Evolutionary conservation across 2,888 invertebrate species (phyloP), one percentile per base, ranked within the genome.

Genomic region (Cyclophora punctaria): DNA sequence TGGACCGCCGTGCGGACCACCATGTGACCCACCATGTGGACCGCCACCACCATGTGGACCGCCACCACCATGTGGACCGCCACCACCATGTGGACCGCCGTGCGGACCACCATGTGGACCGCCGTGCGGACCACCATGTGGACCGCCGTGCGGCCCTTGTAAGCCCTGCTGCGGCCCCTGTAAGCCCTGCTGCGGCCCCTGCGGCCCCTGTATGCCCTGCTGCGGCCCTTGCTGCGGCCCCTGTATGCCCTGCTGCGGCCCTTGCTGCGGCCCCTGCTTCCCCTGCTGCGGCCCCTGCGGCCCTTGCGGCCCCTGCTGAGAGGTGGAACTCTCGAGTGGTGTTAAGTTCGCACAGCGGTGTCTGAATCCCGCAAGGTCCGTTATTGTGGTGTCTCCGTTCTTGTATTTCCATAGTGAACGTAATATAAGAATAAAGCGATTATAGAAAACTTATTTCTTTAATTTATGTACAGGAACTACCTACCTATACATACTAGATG

Each of bases 351-450:
- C 20, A 20, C 20, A 20, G 20, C 20, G 20, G 20, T 20, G 20
- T 20, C 20, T 20, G 20, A 20, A 20, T 20, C 20, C 20, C 20
- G 20, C 7, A 20, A 20, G 20, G 7, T 43, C 42, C 34, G 48
- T 46, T 46, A 44, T 57, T 49, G 53, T 50, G 45, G 47, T 50
- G 55, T 58, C 51, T 48, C 52, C 47, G 50, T 7, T 51, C 40
- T 44, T 44, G 45, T 53, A 44, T 59, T 43, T 47, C 20, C 20
- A 20, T 20, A 42, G 60, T 61, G 57, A 57, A 55, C 49, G 58
- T 63, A 58, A 55, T 55, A 44, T 62, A 65, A 64, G 64, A 64
- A 62, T 63, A 58, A 64, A 63, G 60, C 58, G 52, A 53, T 57
- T 33, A 3, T 4, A n/a, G 37, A 3, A 46, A 47, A 48, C 50